Evolutionary conservation across 2,888 invertebrate genomes (phyloP).

Genomic region (Ophion ellenae): DNA sequence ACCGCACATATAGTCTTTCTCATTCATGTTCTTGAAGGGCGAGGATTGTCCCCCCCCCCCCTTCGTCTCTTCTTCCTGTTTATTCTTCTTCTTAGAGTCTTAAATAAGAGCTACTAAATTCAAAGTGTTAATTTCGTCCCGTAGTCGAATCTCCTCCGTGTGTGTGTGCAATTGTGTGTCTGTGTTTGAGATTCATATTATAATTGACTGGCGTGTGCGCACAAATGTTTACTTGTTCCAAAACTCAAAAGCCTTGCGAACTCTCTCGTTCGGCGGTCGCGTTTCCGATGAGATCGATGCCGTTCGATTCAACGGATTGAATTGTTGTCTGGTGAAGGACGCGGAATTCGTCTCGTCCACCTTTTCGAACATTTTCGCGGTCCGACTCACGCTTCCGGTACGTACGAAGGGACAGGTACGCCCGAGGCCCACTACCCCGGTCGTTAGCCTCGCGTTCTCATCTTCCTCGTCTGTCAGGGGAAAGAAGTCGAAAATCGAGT

Average conservation of each 20-base stretch:
- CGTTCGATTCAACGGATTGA: conserved; percentile 65
- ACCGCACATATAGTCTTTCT: conserved; percentile 41
- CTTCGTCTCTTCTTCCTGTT: background rate
- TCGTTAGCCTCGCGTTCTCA: conserved; percentile 76
- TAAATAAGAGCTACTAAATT: conserved; percentile 15
- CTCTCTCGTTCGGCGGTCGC: conserved; percentile 77
- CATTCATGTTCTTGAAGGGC: background rate
- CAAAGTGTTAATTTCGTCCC: conserved; percentile 18
- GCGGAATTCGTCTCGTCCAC: conserved; percentile 69
- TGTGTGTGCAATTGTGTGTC: background rate
- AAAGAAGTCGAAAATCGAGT: background rate
- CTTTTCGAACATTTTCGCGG: conserved; percentile 80
- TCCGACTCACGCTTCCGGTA: conserved; percentile 81
- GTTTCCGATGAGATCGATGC: conserved; percentile 64
- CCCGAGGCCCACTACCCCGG: conserved; percentile 66
- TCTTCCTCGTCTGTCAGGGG: conserved; percentile 69
- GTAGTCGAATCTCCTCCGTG: background rate
- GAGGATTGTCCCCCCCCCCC: background rate
- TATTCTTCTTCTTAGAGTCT: conserved; percentile 4
- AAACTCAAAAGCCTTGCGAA: conserved; percentile 84
- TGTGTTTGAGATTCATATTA: conserved; percentile 28
- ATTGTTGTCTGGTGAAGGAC: conserved; percentile 44
- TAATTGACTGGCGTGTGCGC: background rate
- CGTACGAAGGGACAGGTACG: conserved; percentile 70
- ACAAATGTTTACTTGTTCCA: conserved; percentile 80